Evolutionary conservation across 2,113 vertebrate species (phyloP), one percentile per base, ranked within the genome.

Genomic region (Heloderma charlesbogerti): DNA sequence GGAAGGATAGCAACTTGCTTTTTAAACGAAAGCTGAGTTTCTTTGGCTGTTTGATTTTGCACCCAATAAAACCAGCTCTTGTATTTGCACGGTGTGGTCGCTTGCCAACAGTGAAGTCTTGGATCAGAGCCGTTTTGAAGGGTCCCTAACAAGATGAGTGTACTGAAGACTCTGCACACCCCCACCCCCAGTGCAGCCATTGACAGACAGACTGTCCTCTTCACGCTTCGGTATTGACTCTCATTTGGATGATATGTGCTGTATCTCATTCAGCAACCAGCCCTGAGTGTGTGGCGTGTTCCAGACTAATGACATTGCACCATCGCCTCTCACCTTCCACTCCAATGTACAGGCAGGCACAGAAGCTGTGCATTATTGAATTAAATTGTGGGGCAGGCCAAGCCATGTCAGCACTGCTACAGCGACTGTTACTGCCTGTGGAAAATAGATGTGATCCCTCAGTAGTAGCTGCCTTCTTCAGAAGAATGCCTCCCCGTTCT

Each of bases 161-260:
- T 8, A 12, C 3, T n/a, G n/a, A 63, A 84, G 34, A 34, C 37
- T 84, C 12, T 29, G 10, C 37, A 4, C 37, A 29, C 2, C 4
- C 3, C 34, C n/a, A 6, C 16, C 18, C n/a, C 40, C 37, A 12
- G n/a, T 5, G 93, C 94, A 74, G 94, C 91, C 91, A 57, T 75
- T 43, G 0, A 78, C 88, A 83, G 85, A 80, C 27, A 34, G 69
- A 75, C 86, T 94, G 78, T 90, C 75, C 87, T 43, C 78, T 88
- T 87, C 87, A 86, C 51, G 25, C 34, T 92, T 91, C 12, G 74
- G 3, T 94, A 81, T 60, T 91, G 31, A 31, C 87, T 91, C 87
- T 91, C 0, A 0, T 63, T 1, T 66, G 86, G 91, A 57, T 66
- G 84, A 29, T 0, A 0, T 80, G 80, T 78, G 83, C 60, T 72